Evolutionary conservation across 2,797 vertebrate species (phyloP).

Genomic region (Hafferia zeledoni): DNA sequence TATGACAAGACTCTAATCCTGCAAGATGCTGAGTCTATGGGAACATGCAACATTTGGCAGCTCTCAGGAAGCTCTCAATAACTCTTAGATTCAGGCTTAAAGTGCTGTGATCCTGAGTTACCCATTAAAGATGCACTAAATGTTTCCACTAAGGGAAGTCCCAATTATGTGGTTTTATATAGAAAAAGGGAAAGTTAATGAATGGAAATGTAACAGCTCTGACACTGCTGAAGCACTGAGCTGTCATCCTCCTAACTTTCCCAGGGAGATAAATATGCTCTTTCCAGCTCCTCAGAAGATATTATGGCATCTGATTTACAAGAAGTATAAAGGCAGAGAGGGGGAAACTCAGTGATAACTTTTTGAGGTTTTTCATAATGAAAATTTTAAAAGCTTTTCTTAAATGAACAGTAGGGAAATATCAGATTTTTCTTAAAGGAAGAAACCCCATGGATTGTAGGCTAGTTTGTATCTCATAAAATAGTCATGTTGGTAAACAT

Average conservation of each 20-base stretch:
- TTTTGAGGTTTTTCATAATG: not conserved
- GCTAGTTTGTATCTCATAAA: not conserved
- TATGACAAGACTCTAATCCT: not conserved
- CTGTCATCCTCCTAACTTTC: slow-evolving; percentile 54
- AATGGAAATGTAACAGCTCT: slow-evolving; percentile 57
- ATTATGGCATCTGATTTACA: slow-evolving; percentile 54
- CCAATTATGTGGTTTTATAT: slow-evolving; percentile 58
- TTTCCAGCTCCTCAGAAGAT: slow-evolving; percentile 39
- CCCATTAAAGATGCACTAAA: slow-evolving; percentile 49
- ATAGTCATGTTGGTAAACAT: not conserved
- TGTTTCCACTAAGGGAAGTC: slow-evolving; percentile 58
- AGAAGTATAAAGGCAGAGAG: not conserved
- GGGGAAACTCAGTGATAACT: not conserved
- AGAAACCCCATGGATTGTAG: not conserved
- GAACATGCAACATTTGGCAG: slow-evolving; percentile 20
- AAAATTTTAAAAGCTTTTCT: slow-evolving; percentile 4
- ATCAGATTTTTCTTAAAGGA: not conserved
- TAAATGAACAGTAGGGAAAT: not conserved
- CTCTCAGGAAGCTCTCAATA: slow-evolving; percentile 51
- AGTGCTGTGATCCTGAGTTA: slow-evolving; percentile 30
- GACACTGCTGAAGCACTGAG: slow-evolving; percentile 18
- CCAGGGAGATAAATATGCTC: slow-evolving; percentile 51
- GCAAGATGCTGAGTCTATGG: slow-evolving; percentile 26
- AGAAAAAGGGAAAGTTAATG: slow-evolving; percentile 58
- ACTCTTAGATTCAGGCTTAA: slow-evolving; percentile 20